These are phyloP conservation scores for Lerema accius DNA, from an alignment of 1,140 invertebrate species.

Conservation along the genomic window DNA sequence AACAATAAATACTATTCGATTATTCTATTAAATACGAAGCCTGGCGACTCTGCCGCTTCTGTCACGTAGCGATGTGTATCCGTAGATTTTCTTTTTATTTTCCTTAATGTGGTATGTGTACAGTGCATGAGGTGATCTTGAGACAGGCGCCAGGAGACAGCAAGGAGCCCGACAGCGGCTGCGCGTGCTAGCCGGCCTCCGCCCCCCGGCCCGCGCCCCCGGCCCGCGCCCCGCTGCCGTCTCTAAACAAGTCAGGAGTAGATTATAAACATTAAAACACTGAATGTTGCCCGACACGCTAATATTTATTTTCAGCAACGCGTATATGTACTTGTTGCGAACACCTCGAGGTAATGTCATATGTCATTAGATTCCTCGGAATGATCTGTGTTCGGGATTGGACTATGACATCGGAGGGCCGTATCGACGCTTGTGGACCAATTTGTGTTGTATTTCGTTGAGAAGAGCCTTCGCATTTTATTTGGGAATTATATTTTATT, in stretches of 20 bases:
- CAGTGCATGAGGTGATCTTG: slow-evolving; percentile 98
- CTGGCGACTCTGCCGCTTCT: background rate
- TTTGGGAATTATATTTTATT: background rate
- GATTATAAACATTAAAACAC: background rate
- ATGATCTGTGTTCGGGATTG: too few relatives aligned
- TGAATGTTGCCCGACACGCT: background rate
- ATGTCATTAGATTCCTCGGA: too few relatives aligned
- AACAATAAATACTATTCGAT: background rate
- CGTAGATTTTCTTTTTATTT: slow-evolving; percentile 61
- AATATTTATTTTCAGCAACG: background rate
- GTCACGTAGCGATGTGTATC: slow-evolving; percentile 12
- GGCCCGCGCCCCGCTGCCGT: too few relatives aligned
- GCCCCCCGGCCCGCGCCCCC: background rate
- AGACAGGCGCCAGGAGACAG: slow-evolving; percentile 97
- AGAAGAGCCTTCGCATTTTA: background rate
- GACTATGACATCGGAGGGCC: background rate
- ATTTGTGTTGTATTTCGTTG: background rate
- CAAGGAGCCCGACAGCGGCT: slow-evolving; percentile 94
- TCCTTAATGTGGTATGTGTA: slow-evolving; percentile 77
- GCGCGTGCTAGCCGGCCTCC: slow-evolving; percentile 88
- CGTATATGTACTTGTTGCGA: background rate
- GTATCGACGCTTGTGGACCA: background rate
- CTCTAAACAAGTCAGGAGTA: background rate
- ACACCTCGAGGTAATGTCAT: background rate
- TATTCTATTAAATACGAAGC: background rate